Conservation (phyloP, 2,113 vertebrate species). For the Phalacrocorax carbo region DNA sequence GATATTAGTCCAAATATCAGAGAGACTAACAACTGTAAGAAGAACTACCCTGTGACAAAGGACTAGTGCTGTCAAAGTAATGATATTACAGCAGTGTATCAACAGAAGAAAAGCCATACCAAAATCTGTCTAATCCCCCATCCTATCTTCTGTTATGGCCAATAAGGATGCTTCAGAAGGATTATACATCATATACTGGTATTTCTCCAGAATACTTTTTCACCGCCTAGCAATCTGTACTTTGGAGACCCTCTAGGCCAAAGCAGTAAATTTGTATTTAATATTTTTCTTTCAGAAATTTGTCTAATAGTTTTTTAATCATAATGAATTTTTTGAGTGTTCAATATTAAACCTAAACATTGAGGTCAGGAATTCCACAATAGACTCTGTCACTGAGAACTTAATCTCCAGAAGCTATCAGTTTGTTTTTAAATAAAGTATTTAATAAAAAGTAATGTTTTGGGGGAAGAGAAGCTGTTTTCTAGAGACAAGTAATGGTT, state of each 20-base stretch:
- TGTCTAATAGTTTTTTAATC: not conserved
- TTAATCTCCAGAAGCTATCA: not conserved
- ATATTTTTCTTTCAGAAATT: not conserved
- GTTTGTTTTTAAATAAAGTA: not conserved
- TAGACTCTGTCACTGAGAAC: not conserved
- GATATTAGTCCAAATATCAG: slow-evolving; percentile 34
- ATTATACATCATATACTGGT: not conserved
- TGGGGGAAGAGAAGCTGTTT: not conserved
- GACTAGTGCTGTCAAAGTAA: slow-evolving; percentile 23
- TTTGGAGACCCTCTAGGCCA: not conserved
- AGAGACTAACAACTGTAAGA: slow-evolving; percentile 38
- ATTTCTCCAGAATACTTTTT: not conserved
- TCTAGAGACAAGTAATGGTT: not conserved
- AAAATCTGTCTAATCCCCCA: not conserved
- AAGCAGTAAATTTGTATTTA: not conserved
- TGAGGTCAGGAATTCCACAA: not conserved
- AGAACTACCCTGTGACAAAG: slow-evolving; percentile 16
- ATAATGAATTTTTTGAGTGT: not conserved
- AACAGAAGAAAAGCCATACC: slow-evolving; percentile 21
- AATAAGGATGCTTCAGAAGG: slow-evolving; percentile 21
- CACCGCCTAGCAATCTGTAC: not conserved
- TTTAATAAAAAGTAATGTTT: not conserved
- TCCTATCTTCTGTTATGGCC: not conserved
- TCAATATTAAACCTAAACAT: not conserved
- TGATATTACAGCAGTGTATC: slow-evolving; percentile 58